A percentile compares a stretch with the other conserved stretches of the same genome.
Conservation (phyloP, 2,797 vertebrate species). For the Tragelaphus eurycerus region DNA sequence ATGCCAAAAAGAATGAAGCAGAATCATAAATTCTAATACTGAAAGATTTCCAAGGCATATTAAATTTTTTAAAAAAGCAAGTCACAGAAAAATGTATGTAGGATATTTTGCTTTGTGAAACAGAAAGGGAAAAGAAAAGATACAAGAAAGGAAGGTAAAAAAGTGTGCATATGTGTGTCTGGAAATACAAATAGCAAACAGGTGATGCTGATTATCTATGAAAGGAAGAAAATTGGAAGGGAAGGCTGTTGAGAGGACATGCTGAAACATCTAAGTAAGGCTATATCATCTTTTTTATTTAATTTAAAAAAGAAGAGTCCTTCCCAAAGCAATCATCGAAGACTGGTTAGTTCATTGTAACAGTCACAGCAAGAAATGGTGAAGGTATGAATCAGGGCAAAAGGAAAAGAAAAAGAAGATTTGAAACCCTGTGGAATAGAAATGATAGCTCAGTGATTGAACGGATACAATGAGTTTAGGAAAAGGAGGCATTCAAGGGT, state of each 20-base stretch:
- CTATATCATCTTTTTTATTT: not conserved
- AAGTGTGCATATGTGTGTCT: not conserved
- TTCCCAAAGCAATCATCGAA: not conserved
- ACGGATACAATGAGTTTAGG: not conserved
- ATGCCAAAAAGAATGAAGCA: not conserved
- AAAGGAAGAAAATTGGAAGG: not conserved
- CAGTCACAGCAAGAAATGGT: not conserved
- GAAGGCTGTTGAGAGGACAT: not conserved
- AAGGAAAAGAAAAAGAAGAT: not conserved
- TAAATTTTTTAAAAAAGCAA: not conserved
- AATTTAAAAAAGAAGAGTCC: not conserved
- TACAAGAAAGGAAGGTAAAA: not conserved
- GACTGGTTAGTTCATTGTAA: not conserved
- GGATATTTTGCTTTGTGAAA: not conserved
- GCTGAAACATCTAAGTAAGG: not conserved
- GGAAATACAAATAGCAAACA: not conserved
- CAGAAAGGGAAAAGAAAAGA: not conserved
- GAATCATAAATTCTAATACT: not conserved
- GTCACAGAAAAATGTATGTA: not conserved
- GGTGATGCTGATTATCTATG: not conserved
- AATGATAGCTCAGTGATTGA: not conserved
- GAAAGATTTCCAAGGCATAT: not conserved
- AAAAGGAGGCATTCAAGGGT: not conserved
- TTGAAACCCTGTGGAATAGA: not conserved
- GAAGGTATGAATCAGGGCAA: not conserved